These are phyloP conservation scores for Drosophila atripex DNA, from an alignment of 2,888 invertebrate genomes.

Conservation along the genomic window DNA sequence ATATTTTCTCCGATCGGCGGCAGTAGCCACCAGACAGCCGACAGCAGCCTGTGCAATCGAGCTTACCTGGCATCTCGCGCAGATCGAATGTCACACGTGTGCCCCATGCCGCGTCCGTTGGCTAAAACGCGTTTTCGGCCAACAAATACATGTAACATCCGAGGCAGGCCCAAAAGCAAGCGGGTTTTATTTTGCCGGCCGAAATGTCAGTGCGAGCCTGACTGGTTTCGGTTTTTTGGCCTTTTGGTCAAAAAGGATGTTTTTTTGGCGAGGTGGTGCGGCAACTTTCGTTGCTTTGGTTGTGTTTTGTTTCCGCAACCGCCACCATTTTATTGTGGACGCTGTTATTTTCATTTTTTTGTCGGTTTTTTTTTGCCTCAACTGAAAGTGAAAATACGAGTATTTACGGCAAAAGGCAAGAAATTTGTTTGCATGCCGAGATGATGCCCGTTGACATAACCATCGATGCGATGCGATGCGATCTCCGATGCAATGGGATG, in stretches of 20 bases:
- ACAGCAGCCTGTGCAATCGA: conserved; percentile 56
- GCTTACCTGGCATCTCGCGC: conserved; percentile 12
- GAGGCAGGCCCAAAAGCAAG: conserved; percentile 11
- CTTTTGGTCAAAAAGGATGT: conserved; percentile 72
- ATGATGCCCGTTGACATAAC: conserved; percentile 64
- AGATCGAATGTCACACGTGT: conserved; percentile 70
- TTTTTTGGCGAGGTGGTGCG: conserved; percentile 43
- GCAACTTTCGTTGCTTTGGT: conserved; percentile 59
- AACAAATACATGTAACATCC: conserved; percentile 15
- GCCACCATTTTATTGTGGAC: conserved; percentile 51
- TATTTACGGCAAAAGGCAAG: conserved; percentile 39
- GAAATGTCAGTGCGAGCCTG: conserved; percentile 43
- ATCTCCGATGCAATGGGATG: conserved; percentile 31
- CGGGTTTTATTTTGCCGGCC: conserved; percentile 40
- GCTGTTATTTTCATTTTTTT: conserved; percentile 51
- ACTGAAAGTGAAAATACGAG: conserved; percentile 67
- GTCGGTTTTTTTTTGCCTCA: conserved; percentile 14
- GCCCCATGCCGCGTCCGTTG: conserved; percentile 49
- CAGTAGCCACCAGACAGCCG: too few relatives aligned
- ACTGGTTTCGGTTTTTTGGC: conserved; percentile 48
- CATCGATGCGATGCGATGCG: conserved; percentile 39
- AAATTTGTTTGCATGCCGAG: conserved; percentile 42
- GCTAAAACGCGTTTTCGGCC: conserved; percentile 59
- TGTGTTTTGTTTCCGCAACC: conserved; percentile 71
- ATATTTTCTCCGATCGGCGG: conserved; percentile 52